Conservation (phyloP, 2,888 invertebrate genomes). For the Dynastes maya region DNA sequence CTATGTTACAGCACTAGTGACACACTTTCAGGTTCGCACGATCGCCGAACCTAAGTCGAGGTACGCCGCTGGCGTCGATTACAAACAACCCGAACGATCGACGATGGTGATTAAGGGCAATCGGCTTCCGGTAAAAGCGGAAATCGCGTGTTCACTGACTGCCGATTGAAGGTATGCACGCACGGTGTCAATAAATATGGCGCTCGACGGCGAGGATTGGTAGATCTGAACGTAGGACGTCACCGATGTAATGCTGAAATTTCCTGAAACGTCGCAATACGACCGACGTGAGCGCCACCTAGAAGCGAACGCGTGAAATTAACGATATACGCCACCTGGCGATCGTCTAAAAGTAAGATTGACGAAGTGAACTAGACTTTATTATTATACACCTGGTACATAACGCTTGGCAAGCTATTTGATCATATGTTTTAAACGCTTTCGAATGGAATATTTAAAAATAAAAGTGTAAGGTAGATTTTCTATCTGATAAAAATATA, state of each 20-base stretch:
- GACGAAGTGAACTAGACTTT: too few relatives aligned
- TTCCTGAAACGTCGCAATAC: conserved; percentile 43
- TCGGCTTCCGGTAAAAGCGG: conserved; percentile 29
- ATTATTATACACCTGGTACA: too few relatives aligned
- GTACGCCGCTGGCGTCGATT: conserved; percentile 3
- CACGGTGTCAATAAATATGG: conserved; percentile 42
- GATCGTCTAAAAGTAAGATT: neutral
- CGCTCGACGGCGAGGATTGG: conserved; percentile 32
- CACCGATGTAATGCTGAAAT: conserved; percentile 38
- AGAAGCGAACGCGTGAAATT: neutral
- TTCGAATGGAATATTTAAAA: too few relatives aligned
- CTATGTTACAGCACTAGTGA: conserved; percentile 30
- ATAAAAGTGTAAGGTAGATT: too few relatives aligned
- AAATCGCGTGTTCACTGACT: conserved; percentile 45
- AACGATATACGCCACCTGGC: conserved; percentile 2
- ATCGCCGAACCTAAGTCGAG: conserved; percentile 32
- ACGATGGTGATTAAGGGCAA: conserved; percentile 35
- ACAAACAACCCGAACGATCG: conserved; percentile 30
- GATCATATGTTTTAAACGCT: too few relatives aligned
- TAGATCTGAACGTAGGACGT: conserved; percentile 33
- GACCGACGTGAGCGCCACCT: conserved; percentile 13
- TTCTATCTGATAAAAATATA: too few relatives aligned
- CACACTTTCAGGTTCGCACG: conserved; percentile 30
- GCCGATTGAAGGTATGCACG: conserved; percentile 37
- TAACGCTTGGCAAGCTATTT: too few relatives aligned